phyloP scores from a whole-genome alignment of 2,888 invertebrate genomes.

The Steinernema carpocapsae region DNA sequence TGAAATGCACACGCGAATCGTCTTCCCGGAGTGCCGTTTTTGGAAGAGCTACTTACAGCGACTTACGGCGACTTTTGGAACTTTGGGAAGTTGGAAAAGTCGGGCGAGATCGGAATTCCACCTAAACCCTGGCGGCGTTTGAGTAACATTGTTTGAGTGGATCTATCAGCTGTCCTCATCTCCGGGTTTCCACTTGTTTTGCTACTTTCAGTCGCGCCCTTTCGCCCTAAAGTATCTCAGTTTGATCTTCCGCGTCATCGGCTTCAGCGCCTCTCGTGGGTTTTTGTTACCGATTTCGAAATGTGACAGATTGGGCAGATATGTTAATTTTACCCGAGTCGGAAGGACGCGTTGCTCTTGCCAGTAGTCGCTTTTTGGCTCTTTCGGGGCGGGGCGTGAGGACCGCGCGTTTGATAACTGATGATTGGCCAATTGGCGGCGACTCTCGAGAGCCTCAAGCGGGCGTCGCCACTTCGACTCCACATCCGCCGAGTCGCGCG shows the following conservation, averaged over 20 bases:
- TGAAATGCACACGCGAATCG: conserved; percentile 28
- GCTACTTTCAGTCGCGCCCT: too few relatives aligned
- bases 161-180: too few relatives aligned
- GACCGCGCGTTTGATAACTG: conserved; percentile 30
- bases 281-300: conserved; percentile 16
- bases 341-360: neutral
- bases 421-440: conserved; percentile 31
- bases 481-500: conserved; percentile 28
- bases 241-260: too few relatives aligned
- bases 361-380: conserved; percentile 29
- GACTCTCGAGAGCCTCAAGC: neutral
- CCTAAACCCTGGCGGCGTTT: too few relatives aligned
- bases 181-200: too few relatives aligned
- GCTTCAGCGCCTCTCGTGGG: neutral
- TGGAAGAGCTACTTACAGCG: neutral
- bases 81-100: too few relatives aligned
- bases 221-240: too few relatives aligned
- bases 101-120: too few relatives aligned
- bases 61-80: too few relatives aligned
- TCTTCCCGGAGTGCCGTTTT: neutral
- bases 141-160: too few relatives aligned
- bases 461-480: conserved; percentile 31
- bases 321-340: conserved; percentile 15
- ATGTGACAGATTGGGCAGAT: conserved; percentile 25
- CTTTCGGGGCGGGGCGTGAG: neutral